A percentile compares a stretch with the other conserved stretches of the same genome.
Evolutionary conservation across 1,140 invertebrate species (phyloP).

Genomic region (Arion vulgaris): DNA sequence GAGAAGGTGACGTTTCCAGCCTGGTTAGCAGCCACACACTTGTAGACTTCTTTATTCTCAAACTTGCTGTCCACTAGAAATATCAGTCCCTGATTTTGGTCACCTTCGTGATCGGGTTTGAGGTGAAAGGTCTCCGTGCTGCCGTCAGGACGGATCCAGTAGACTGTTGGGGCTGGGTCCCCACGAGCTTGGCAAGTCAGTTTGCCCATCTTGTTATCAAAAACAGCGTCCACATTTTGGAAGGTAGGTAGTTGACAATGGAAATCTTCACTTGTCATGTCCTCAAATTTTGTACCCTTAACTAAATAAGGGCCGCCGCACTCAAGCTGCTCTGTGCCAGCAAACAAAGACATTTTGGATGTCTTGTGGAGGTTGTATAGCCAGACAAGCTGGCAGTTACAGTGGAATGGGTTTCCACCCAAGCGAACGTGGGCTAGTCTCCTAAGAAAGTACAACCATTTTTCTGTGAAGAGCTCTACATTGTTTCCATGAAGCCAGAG

Average conservation of each 20-base stretch:
- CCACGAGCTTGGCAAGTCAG: conserved; percentile 68
- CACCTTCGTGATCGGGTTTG: conserved; percentile 49
- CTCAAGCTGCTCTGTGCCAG: conserved; percentile 56
- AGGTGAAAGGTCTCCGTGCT: conserved; percentile 56
- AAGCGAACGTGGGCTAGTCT: conserved; percentile 67
- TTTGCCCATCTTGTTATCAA: conserved; percentile 60
- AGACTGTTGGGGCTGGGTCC: conserved; percentile 68
- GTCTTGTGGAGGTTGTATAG: conserved; percentile 61
- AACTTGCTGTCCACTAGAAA: conserved; percentile 55
- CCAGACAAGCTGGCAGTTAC: conserved; percentile 70
- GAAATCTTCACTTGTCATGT: conserved; percentile 63
- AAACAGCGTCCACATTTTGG: conserved; percentile 67
- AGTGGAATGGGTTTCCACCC: conserved; percentile 69
- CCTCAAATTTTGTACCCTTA: conserved; percentile 56
- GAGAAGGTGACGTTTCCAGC: conserved; percentile 71
- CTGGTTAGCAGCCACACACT: conserved; percentile 69
- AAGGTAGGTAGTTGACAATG: conserved; percentile 69
- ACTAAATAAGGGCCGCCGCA: conserved; percentile 60
- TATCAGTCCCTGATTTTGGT: conserved; percentile 63
- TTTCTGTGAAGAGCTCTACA: conserved; percentile 57
- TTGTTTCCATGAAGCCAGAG: conserved; percentile 69
- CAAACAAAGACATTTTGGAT: conserved; percentile 53
- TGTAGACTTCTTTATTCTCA: conserved; percentile 59
- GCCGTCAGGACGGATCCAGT: conserved; percentile 69
- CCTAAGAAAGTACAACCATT: conserved; percentile 63